These are phyloP conservation scores for Belonocnema kinseyi DNA, from an alignment of 1,140 invertebrate species.

Conservation along the genomic window DNA sequence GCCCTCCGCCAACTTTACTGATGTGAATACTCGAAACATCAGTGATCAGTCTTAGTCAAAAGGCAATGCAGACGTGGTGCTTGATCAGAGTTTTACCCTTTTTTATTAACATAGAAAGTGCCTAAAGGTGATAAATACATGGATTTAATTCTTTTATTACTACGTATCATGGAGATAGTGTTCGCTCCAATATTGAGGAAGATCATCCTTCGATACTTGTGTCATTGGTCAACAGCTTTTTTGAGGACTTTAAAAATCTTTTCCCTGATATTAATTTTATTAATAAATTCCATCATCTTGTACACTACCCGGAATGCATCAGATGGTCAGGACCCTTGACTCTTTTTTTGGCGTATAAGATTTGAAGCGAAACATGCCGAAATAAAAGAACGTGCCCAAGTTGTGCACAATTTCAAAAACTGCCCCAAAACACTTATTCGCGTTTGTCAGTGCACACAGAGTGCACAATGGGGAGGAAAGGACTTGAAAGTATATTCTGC, in stretches of 20 bases:
- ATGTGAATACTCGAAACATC: conserved; percentile 16
- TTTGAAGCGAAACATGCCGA: neutral
- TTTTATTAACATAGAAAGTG: too few species aligned
- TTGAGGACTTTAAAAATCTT: neutral
- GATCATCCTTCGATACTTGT: neutral
- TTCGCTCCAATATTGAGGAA: conserved; percentile 38
- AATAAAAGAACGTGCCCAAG: neutral
- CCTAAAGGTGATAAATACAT: conserved; percentile 40
- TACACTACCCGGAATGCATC: too few species aligned
- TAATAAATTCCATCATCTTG: too few species aligned
- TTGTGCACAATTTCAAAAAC: neutral
- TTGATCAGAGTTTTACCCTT: conserved; percentile 42
- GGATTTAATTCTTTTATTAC: conserved; percentile 34
- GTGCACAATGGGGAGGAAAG: too few species aligned
- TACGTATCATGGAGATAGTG: conserved; percentile 42
- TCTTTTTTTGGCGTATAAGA: neutral
- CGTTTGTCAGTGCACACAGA: neutral
- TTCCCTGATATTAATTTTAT: too few species aligned
- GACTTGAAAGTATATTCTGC: neutral
- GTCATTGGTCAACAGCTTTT: neutral
- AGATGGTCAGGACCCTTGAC: too few species aligned
- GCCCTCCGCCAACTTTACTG: conserved; percentile 36
- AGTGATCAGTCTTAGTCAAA: conserved; percentile 44
- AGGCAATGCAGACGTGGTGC: conserved; percentile 52
- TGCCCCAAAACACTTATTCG: neutral